Base-by-base conservation (phyloP, 2,888 invertebrate genomes). In the Ormia ochracea region DNA sequence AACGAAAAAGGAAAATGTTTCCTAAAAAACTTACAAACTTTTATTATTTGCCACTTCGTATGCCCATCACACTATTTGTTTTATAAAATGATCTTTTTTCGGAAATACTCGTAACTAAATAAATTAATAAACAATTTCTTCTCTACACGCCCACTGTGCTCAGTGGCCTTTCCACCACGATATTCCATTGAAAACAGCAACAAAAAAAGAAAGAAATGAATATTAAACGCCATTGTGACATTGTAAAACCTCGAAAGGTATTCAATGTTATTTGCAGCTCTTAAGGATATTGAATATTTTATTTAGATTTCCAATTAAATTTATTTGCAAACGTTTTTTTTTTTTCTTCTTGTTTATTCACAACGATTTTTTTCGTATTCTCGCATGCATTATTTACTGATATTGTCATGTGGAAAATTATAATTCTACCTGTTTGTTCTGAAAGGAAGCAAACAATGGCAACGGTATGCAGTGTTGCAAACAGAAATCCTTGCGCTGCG, bases 161-260 rank as follows among this genome's bases (percentile, higher is more conserved):
- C 23, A 14, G 3, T 12, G 4, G 2, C 26, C 23, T 31, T 43
- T n/a, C 4, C 21, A 17, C 28, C 38, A 48, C 19, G 21, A 45
- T 36, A 14, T 48, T 5, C 43, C 41, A 52, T 50, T 50, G 65
- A 38, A 6, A 56, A 33, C 4, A 2, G 6, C 10, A 36, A 56
- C 33, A 21, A 31, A 31, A 9, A 38, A 4, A 41, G 5, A 28
- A 7, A 52, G 3, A 28, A 52, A 54, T 1, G 38, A 38, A 59
- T 59, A 70, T 70, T 70, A 58, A 58, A 69, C 19, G 48, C 31
- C 38, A 26, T 72, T 48, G 14, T 63, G 54, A 43, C 31, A 61
- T 70, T 52, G 28, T 7, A 10, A 50, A 50, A 70, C 23, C 41
- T 52, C 56, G n/a, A 68, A 68, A 45, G 23, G 68, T 56, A 45